Evolutionary conservation across 2,888 invertebrate species (phyloP).

Genomic region (Hyppa rectilinea): DNA sequence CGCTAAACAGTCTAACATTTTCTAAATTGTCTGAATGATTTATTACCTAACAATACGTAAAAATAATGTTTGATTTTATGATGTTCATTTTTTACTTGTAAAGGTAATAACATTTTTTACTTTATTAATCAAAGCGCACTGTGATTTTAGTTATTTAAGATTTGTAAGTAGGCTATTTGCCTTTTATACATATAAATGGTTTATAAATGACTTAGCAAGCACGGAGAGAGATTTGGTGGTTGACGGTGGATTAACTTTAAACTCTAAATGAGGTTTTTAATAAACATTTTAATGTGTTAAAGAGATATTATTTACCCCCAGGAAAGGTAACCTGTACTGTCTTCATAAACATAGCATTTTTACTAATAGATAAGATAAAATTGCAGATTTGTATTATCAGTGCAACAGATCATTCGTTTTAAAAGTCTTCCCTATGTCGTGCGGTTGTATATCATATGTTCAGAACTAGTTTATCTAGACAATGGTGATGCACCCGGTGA

Average conservation of each 20-base stretch:
- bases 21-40: constrained; percentile 34
- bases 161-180: constrained; percentile 11
- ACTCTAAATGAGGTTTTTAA: constrained; percentile 12
- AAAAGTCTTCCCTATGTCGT: neutral
- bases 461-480: neutral
- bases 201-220: constrained; percentile 27
- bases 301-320: constrained; percentile 31
- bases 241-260: constrained; percentile 11
- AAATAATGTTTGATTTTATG: constrained; percentile 4
- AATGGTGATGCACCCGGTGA: neutral
- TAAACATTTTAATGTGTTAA: constrained; percentile 9
- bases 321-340: neutral
- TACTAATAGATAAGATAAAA: neutral
- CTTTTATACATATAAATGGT: constrained; percentile 31
- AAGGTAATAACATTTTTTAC: constrained; percentile 18
- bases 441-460: neutral
- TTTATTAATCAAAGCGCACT: constrained; percentile 62
- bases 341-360: neutral
- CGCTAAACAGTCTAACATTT: constrained; percentile 31
- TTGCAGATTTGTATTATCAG: neutral
- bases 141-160: constrained; percentile 65
- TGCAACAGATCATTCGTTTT: neutral
- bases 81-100: constrained; percentile 10
- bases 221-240: neutral
- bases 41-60: constrained; percentile 13